Base-by-base conservation (phyloP, 1,140 invertebrate genomes). In the Diorhabda sublineata region DNA sequence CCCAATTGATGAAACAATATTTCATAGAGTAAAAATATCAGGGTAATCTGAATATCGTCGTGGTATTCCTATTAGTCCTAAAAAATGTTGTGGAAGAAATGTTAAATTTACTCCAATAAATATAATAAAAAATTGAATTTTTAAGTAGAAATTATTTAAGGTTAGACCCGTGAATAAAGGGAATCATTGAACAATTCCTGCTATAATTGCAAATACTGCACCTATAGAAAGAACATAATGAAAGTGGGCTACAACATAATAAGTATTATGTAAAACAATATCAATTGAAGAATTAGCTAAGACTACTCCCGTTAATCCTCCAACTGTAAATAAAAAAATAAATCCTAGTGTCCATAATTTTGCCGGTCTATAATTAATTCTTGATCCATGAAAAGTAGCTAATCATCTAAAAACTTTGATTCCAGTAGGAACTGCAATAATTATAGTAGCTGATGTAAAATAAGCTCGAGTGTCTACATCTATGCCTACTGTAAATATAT, bases 241-340 rank as follows among this genome's bases (percentile, higher is more conserved):
- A 79, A 92, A 92, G 81, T 92, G 89, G 61, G 86, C 88, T 64
- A 91, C 89, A 60, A 91, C 89, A 85, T 90, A 92, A 81, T 91
- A 92, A 42, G 88, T 91, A 79, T 91, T 88, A 84, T 91, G 89
- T 43, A 91, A 69, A 74, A 86, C 78, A 82, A 89, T 85, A 87
- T 92, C 89, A 79, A 91, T 81, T 62, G 87, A 87, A 64, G 88
- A 89, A 79, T 91, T 91, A 70, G 90, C 85, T 83, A 92, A 81
- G 69, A 90, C 83, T 74, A 87, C 83, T 76, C 86, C 87, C 65
- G 87, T 88, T 82, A 89, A 78, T 61, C 87, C 86, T 71, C 87
- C 87, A 47, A 88, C 77, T 7, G 85, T 88, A 80, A 89, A 89
- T 83, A 92, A 78, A 75, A 91, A 90, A 72, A 91, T 83, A 84